Base-by-base conservation (phyloP, 1,140 invertebrate genomes). In the Antheraea mylitta region DNA sequence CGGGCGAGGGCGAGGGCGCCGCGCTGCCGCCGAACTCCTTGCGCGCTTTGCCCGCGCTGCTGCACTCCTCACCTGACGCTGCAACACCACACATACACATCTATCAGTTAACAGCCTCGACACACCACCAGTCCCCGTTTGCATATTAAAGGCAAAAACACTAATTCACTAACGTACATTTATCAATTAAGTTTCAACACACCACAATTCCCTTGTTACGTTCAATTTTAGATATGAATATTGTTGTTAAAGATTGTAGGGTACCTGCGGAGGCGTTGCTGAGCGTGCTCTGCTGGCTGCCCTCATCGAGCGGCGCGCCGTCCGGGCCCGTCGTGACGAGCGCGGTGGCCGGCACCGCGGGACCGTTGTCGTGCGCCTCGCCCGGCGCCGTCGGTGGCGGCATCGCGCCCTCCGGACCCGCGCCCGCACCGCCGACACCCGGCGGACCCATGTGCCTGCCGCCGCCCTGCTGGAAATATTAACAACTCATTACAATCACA, bases 201-300 rank as follows among this genome's bases (percentile, higher is more conserved):
- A 30, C 22, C 4, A 30, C 22, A 1, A 4, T 30, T 30, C 22
- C 22, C 4, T 30, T 30, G 22, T 30, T 30, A 4, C 22, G n/a
- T n/a, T n/a, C n/a, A n/a, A n/a, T 30, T 30, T 30, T 30, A 30
- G 22, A 30, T 30, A 30, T 4, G 22, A 30, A 30, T 30, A 30
- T 30, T 30, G n/a, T n/a, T n/a, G n/a, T n/a, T n/a, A n/a, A n/a
- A 30, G 22, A 4, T 30, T 30, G 22, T 30, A 30, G 22, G 13
- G n/a, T 86, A 97, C 96, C 96, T 82, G 96, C 97, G 66, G 97
- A 98, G 59, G 97, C 96, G 92, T 98, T 98, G 63, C 97, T 98
- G 67, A 98, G 93, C 70, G 97, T 98, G 74, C 97, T 98, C 88
- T 98, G 97, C 83, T 98, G 97, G 76, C 96, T 97, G 74, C 96